A percentile compares a stretch with the other conserved stretches of the same genome.
phyloP scores from a whole-genome alignment of 2,113 vertebrate genomes.

The Oryzias melastigma region DNA sequence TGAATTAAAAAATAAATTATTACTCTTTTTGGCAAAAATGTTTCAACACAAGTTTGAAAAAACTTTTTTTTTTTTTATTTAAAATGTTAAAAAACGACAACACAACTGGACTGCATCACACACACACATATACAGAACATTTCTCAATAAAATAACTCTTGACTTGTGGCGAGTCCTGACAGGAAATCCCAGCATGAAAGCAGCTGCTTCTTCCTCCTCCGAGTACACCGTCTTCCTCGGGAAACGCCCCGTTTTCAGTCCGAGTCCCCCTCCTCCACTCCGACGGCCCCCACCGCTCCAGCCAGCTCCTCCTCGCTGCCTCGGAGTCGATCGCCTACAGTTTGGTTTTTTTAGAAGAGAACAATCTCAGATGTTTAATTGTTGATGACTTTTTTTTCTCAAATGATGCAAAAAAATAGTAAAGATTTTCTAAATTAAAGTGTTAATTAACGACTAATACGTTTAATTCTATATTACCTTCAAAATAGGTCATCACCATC shows the following conservation, averaged over 20 bases:
- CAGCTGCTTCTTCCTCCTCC: not conserved
- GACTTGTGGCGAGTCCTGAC: slow-evolving; percentile 8
- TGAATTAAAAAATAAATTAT: not conserved
- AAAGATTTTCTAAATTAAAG: not conserved
- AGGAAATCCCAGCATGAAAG: slow-evolving; percentile 1
- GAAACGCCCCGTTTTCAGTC: slow-evolving; percentile 76
- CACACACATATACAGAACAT: slow-evolving; percentile 18
- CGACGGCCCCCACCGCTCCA: slow-evolving; percentile 72
- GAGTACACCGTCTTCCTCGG: not conserved
- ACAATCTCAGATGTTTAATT: no score
- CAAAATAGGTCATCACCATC: slow-evolving; percentile 1
- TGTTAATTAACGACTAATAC: not conserved
- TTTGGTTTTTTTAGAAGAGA: no score
- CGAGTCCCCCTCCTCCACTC: slow-evolving; percentile 81
- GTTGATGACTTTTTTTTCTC: no score
- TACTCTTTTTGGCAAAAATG: no score
- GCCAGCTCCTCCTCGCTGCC: slow-evolving; percentile 89
- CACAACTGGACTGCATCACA: slow-evolving; percentile 13
- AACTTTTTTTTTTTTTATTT: slow-evolving; percentile 34
- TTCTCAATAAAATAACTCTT: not conserved
- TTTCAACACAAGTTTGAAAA: slow-evolving; percentile 3
- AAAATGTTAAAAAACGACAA: slow-evolving; percentile 36
- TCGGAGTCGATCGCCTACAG: slow-evolving; percentile 86
- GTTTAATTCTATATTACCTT: not conserved
- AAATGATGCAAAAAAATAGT: not conserved